Base-by-base conservation (phyloP, 2,888 invertebrate species). In the Pandemis corylana region DNA sequence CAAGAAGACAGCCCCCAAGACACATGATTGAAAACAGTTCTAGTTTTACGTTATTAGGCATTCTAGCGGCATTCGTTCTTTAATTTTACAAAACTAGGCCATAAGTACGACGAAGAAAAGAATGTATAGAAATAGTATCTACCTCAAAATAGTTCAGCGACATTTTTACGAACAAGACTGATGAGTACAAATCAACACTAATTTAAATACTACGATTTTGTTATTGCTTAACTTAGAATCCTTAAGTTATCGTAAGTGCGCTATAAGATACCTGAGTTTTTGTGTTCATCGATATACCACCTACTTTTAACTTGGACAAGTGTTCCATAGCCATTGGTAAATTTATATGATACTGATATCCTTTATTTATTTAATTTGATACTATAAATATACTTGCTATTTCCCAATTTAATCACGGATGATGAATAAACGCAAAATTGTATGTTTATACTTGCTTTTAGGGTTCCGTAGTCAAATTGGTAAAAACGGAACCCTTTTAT, bases 161-260 rank as follows among this genome's bases (percentile, higher is more conserved):
- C 76, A 76, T 78, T 59, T 79, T 79, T 77, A 74, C 72, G 85
- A 86, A 80, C 85, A 93, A 94, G 94, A 94, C 93, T 94, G 94
- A 94, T 88, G 86, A 87, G 90, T 92, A 92, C 91, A 91, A 93
- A 92, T 70, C 87, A 90, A 85, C 83, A 84, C 80, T 88, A 90
- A 89, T 90, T 89, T 89, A 89, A 91, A 86, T 85, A 81, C 84
- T 85, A 82, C 84, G 87, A 86, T 83, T 87, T 87, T 85, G 87
- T 88, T 87, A 88, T 85, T 87, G 81, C 66, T 42, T 70, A 13
- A 51, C 53, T 51, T 66, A 72, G 65, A 36, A 65, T 51, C 15
- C 51, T 69, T 73, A 69, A 73, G 64, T 64, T 73, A 71, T 28
- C 12, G 44, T 70, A 69, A 69, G 51, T 71, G 71, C 75, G 75